Base-by-base conservation (phyloP, 2,113 vertebrate genomes). In the Hystrix brachyura region DNA sequence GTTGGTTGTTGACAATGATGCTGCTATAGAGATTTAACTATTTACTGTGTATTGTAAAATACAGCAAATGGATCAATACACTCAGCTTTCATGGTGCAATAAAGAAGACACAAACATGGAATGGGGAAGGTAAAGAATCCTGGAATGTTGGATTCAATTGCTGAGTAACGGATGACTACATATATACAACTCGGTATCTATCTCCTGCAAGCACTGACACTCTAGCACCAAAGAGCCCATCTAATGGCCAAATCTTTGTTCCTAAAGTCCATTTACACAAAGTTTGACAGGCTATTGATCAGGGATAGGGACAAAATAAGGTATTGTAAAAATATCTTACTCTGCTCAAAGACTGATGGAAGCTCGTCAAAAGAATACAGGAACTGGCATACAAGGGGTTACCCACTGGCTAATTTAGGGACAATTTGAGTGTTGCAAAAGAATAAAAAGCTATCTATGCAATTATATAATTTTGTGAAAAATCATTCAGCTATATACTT, bases 1-100 rank as follows among this genome's bases (percentile, higher is more conserved):
- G 87, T 13, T 82, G 65, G 5, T 69, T 84, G 6, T 64, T 62
- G 29, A 46, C 46, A 80, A 27, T 23, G 9, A 55, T 87, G 71
- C 12, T 46, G 60, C 91, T 83, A 46, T 62, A 89, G 55, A 91
- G 85, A 91, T 78, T 96, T 60, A 86, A 94, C 46, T 86, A 32
- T 59, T 90, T 94, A 83, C 80, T 94, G 38, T 71, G 53, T 87
- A 60, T 60, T 91, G 48, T 3, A 69, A 43, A 53, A 78, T 10
- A 89, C 34, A 86, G 21, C 17, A 94, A 81, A 93, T 71, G 23
- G 94, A 78, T 78, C 71, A 84, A n/a, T 57, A 19, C 32, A 46
- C 38, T 85, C 29, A 29, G 48, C 25, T 85, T 29, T 93, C 64
- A 10, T 17, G 23, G 14, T 59, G 9, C 55, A 53, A 69, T 89